Evolutionary conservation across 2,888 invertebrate species (phyloP).

Genomic region (Villa cingulata): DNA sequence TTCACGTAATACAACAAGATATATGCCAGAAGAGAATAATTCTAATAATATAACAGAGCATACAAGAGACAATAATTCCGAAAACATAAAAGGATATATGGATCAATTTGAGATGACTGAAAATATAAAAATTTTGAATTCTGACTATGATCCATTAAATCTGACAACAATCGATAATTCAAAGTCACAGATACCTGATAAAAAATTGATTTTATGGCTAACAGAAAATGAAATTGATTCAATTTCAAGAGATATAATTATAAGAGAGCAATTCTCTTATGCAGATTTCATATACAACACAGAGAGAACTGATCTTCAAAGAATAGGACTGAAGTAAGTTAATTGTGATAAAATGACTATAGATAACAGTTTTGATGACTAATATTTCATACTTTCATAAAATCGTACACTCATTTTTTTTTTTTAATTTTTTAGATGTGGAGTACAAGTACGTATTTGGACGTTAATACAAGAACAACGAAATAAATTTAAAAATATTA

Average conservation of each 20-base stretch:
- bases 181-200: constrained; percentile 33
- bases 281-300: constrained; percentile 67
- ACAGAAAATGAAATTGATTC: constrained; percentile 52
- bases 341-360: not conserved
- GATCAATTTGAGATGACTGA: too few relatives aligned
- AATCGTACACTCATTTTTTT: not conserved
- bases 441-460: constrained; percentile 75
- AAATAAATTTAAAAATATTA: constrained; percentile 11
- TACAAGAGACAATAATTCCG: too few relatives aligned
- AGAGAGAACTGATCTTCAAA: constrained; percentile 67
- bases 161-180: constrained; percentile 1
- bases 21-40: too few relatives aligned
- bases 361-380: not conserved
- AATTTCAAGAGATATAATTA: constrained; percentile 50
- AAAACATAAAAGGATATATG: too few relatives aligned
- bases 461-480: constrained; percentile 57
- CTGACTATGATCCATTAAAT: too few relatives aligned
- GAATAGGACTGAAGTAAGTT: constrained; percentile 60
- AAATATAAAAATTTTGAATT: too few relatives aligned
- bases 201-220: constrained; percentile 58
- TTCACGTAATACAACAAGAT: too few relatives aligned
- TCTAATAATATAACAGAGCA: too few relatives aligned
- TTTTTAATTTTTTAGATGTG: constrained; percentile 45
- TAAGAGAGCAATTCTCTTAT: constrained; percentile 62
- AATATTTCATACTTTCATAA: not conserved